Conservation (phyloP, 2,888 invertebrate species). For the Smittia aterrima region DNA sequence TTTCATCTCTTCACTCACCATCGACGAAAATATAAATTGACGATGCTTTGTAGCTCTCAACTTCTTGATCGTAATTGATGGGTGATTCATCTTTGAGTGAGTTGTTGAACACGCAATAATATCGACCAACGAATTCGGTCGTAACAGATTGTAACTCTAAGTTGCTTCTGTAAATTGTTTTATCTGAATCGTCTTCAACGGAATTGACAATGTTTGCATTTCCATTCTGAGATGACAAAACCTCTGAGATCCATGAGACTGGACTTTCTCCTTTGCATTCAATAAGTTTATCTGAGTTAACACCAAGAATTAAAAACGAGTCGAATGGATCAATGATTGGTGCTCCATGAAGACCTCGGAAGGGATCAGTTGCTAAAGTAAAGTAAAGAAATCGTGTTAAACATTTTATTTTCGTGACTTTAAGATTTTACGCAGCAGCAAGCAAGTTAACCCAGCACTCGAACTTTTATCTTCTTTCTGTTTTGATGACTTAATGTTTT, state of each 20-base stretch:
- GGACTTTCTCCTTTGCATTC: slow-evolving; percentile 49
- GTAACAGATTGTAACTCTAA: slow-evolving; percentile 56
- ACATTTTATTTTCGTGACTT: not conserved
- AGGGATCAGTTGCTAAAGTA: not conserved
- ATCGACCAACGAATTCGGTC: slow-evolving; percentile 57
- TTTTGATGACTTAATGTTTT: too few relatives aligned
- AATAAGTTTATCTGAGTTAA: slow-evolving; percentile 44
- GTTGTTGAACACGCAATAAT: slow-evolving; percentile 57
- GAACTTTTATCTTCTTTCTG: too few relatives aligned
- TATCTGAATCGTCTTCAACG: slow-evolving; percentile 20
- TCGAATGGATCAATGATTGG: slow-evolving; percentile 51
- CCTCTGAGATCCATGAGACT: slow-evolving; percentile 46
- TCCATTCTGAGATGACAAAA: too few relatives aligned
- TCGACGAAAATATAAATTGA: slow-evolving; percentile 59
- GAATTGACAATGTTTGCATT: not conserved
- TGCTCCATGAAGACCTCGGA: slow-evolving; percentile 45
- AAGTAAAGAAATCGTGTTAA: not conserved
- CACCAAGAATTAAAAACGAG: slow-evolving; percentile 49
- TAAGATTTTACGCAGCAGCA: not conserved
- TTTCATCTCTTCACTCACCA: slow-evolving; percentile 52
- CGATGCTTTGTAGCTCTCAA: slow-evolving; percentile 50
- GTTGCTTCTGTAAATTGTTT: slow-evolving; percentile 48
- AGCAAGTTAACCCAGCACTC: too few relatives aligned
- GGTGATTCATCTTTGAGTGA: slow-evolving; percentile 44
- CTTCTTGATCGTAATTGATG: slow-evolving; percentile 50